Evolutionary conservation across 1,140 invertebrate genomes (phyloP), one percentile per base, ranked within the genome.

Genomic region (Probaryconus sp.): DNA sequence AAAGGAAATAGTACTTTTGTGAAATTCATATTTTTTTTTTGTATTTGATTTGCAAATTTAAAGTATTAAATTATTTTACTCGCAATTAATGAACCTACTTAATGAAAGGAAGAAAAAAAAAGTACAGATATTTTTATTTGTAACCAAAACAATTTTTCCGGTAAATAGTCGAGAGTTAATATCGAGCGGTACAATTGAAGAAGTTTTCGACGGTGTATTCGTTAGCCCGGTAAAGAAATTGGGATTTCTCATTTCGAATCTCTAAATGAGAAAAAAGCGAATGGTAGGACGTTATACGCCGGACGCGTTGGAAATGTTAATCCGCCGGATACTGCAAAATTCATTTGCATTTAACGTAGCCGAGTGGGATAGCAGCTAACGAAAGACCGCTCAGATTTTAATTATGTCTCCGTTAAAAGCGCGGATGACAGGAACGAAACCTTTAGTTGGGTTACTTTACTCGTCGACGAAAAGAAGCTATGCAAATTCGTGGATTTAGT

Each of bases 271-370:
- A 74, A 68, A 53, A 68, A 74, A 68, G 71, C 63, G 45, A 74
- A 69, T 53, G 63, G 58, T 18, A 37, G 58, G 45, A 50, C 47
- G 71, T 64, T 74, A 56, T 74, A 37, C 58, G 45, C 50, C 37
- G 51, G 60, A 64, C 63, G 51, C 71, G 58, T 58, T 75, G 37
- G 71, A 75, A 75, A 75, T 75, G 71, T 75, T 75, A 75, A 75
- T 75, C 71, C 71, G 38, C 51, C 53, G 71, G 64, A 75, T 75
- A 75, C 71, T 75, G 71, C 65, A 69, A 75, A 75, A 69, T 75
- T 75, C 72, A 75, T 75, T 75, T 69, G 65, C 72, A 75, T 75
- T 75, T 75, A 75, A 75, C 65, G 72, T 58, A 75, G 72, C 60
- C 53, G 56, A 65, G 72, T 65, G 40, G 47, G 72, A 70, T 68